Evolutionary conservation across 30 jellyfish, hydroid and myxozoan genomes (phyloP).

Genomic region (Pelagia noctiluca): DNA sequence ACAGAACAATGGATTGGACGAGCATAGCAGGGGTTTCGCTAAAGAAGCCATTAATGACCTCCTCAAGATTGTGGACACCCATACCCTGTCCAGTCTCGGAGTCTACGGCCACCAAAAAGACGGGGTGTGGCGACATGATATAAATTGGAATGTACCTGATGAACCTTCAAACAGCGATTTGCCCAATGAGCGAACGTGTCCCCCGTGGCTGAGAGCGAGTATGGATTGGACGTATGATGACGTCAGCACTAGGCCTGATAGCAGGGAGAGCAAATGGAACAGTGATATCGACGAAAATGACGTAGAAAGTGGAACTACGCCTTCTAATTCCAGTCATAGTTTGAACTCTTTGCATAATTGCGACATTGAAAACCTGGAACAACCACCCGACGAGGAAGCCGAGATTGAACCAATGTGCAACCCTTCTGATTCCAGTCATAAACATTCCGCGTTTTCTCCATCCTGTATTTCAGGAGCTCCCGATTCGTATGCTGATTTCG

Average conservation of each 20-base stretch:
- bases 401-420: conserved; percentile 2
- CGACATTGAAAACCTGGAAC: neutral
- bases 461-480: no score
- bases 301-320: no score
- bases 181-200: conserved; percentile 34
- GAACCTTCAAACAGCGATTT: conserved; percentile 12
- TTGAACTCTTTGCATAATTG: no score
- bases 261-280: neutral
- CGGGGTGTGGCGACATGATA: conserved; percentile 40
- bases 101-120: conserved; percentile 37
- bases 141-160: conserved; percentile 26
- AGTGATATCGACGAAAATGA: neutral
- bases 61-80: conserved; percentile 50
- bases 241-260: neutral
- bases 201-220: conserved; percentile 51
- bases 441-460: no score
- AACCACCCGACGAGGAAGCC: conserved; percentile 6
- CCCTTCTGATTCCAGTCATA: neutral
- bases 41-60: conserved; percentile 63
- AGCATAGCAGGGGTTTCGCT: conserved; percentile 49
- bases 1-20: no score
- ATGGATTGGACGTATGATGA: conserved; percentile 24
- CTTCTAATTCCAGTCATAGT: no score
- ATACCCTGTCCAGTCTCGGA: conserved; percentile 57
- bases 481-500: no score